phyloP scores from a whole-genome alignment of 2,113 vertebrate species.

The Callipepla californica region DNA sequence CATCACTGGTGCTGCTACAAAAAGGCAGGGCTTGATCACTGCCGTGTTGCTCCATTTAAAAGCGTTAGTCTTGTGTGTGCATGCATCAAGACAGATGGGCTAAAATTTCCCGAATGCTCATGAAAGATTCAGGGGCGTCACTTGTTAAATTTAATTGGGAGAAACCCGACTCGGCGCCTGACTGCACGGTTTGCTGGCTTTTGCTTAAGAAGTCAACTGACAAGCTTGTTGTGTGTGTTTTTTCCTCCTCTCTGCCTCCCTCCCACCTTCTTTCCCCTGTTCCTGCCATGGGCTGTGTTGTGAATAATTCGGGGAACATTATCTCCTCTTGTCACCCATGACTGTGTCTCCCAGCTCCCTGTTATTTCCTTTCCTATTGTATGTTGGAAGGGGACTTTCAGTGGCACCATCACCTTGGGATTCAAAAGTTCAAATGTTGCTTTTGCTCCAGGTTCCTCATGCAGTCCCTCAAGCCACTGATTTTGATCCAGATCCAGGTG shows the following conservation, averaged over 20 bases:
- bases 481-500: not conserved
- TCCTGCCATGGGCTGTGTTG: not conserved
- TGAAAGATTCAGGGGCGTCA: conserved; percentile 80
- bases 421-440: not conserved
- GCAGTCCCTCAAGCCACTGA: not conserved
- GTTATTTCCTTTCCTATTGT: not conserved
- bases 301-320: conserved; percentile 25
- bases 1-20: not conserved
- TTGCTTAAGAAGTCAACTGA: conserved; percentile 76
- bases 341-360: fast-evolving
- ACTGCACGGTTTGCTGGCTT: conserved; percentile 66
- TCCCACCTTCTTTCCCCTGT: not conserved
- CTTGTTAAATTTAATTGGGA: conserved; percentile 84
- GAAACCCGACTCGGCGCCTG: conserved; percentile 64
- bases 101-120: conserved; percentile 71
- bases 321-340: not conserved
- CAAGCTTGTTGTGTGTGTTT: conserved; percentile 60
- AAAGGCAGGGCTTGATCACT: not conserved
- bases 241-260: not conserved
- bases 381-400: not conserved
- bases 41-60: not conserved
- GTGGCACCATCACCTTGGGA: not conserved
- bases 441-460: not conserved
- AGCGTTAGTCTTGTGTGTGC: not conserved
- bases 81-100: conserved; percentile 50